phyloP scores from a whole-genome alignment of 2,888 invertebrate species.

The Molorchus minor region DNA sequence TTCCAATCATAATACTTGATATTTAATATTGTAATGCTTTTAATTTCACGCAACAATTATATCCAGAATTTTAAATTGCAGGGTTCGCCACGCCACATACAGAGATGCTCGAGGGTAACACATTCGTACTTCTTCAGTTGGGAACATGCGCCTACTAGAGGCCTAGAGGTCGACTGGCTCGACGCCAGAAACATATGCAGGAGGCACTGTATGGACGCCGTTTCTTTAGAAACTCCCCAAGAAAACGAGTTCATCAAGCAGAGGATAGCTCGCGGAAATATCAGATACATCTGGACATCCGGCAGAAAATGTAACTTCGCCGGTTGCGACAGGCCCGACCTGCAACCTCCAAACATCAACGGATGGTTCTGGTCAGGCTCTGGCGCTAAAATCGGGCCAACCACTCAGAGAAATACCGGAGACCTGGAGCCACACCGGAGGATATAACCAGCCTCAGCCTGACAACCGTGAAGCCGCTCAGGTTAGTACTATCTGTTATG shows the following conservation, averaged over 20 bases:
- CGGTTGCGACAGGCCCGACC: conserved; percentile 83
- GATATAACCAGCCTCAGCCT: conserved; percentile 87
- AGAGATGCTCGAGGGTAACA: conserved; percentile 87
- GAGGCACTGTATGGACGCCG: conserved; percentile 93
- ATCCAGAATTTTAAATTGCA: conserved; percentile 56
- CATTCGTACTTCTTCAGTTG: conserved; percentile 95
- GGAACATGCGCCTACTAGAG: conserved; percentile 82
- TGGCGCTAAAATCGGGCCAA: conserved; percentile 89
- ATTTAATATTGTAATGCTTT: background rate
- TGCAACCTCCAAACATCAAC: conserved; percentile 85
- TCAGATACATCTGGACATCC: conserved; percentile 88
- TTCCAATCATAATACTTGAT: too few relatives aligned
- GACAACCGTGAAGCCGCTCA: conserved; percentile 91
- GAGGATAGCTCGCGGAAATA: conserved; percentile 74
- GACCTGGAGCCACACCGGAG: conserved; percentile 91
- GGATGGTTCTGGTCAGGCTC: conserved; percentile 97
- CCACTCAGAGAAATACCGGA: conserved; percentile 86
- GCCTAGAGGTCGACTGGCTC: conserved; percentile 88
- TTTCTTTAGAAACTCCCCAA: conserved; percentile 88
- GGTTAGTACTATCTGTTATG: too few relatives aligned
- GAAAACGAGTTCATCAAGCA: conserved; percentile 92
- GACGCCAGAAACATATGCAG: conserved; percentile 92
- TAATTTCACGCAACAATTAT: background rate
- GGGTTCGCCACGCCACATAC: conserved; percentile 90
- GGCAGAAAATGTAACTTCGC: conserved; percentile 93